Evolutionary conservation across 2,888 invertebrate genomes (phyloP).

Genomic region (Synergus umbraculus): DNA sequence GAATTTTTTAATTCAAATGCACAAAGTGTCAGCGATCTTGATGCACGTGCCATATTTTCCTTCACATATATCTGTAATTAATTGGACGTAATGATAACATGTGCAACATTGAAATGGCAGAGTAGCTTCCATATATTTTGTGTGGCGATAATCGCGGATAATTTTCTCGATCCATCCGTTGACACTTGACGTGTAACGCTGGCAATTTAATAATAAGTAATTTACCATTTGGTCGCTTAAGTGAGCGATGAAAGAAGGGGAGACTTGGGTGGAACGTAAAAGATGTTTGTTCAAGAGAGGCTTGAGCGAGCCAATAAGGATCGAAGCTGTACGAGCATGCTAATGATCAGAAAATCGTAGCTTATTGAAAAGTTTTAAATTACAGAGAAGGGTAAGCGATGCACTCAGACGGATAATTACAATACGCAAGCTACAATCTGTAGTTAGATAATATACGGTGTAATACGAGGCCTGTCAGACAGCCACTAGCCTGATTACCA

Average conservation of each 20-base stretch:
- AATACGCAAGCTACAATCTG: conserved; percentile 63
- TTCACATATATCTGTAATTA: neutral
- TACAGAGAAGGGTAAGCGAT: conserved; percentile 63
- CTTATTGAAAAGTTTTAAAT: conserved; percentile 73
- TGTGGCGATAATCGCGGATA: conserved; percentile 43
- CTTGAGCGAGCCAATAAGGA: conserved; percentile 49
- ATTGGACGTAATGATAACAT: neutral
- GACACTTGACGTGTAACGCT: neutral
- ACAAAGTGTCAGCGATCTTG: neutral
- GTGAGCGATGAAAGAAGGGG: conserved; percentile 3
- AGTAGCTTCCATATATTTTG: neutral
- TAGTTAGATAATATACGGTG: conserved; percentile 68
- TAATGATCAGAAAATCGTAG: conserved; percentile 70
- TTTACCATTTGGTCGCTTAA: conserved; percentile 2
- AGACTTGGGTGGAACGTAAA: neutral
- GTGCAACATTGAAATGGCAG: neutral
- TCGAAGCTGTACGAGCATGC: conserved; percentile 53
- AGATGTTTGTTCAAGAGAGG: conserved; percentile 47
- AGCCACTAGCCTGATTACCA: conserved; percentile 62
- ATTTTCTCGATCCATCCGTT: conserved; percentile 21
- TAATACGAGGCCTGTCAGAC: conserved; percentile 64
- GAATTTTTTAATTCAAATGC: neutral
- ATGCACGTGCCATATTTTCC: neutral
- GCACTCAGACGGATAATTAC: conserved; percentile 71
- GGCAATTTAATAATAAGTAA: conserved; percentile 31